Percentiles rank a stretch among this genome's conserved stretches.
Conservation (phyloP, 2,888 invertebrate genomes). For the Agrochola litura region DNA sequence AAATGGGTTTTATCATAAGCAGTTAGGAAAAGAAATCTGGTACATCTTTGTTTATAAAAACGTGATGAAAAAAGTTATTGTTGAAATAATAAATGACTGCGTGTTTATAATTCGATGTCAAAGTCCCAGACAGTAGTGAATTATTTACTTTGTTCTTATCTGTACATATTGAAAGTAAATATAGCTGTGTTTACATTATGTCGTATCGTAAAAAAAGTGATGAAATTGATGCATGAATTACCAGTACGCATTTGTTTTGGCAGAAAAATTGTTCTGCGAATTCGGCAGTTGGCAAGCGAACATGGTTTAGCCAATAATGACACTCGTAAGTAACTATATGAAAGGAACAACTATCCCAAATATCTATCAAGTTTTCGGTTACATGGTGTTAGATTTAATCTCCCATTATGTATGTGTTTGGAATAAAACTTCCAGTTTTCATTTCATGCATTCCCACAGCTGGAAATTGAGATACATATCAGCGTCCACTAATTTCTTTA, state of each 20-base stretch:
- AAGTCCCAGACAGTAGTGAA: background rate
- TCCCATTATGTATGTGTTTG: constrained; percentile 25
- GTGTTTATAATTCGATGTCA: constrained; percentile 2
- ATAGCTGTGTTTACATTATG: constrained; percentile 36
- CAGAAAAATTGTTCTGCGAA: constrained; percentile 40
- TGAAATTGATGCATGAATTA: constrained; percentile 28
- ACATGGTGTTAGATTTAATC: constrained; percentile 46
- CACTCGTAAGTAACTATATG: constrained; percentile 27
- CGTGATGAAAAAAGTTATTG: constrained; percentile 17
- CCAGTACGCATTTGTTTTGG: constrained; percentile 42
- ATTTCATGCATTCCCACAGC: constrained; percentile 49
- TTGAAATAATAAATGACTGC: constrained; percentile 2
- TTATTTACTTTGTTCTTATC: constrained; percentile 20
- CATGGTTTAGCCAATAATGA: constrained; percentile 37
- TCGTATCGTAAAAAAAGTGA: constrained; percentile 41
- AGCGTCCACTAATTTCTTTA: constrained; percentile 48
- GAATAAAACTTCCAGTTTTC: constrained; percentile 43
- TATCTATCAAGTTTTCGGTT: constrained; percentile 32
- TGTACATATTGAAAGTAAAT: constrained; percentile 13
- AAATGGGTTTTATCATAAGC: background rate
- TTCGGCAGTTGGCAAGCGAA: constrained; percentile 56
- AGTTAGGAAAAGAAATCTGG: background rate
- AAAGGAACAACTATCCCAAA: constrained; percentile 32
- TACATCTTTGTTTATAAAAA: background rate
- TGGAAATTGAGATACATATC: constrained; percentile 56